Evolutionary conservation across 2,113 vertebrate species (phyloP), one percentile per base, ranked within the genome.

Genomic region (Pluvianellus socialis): DNA sequence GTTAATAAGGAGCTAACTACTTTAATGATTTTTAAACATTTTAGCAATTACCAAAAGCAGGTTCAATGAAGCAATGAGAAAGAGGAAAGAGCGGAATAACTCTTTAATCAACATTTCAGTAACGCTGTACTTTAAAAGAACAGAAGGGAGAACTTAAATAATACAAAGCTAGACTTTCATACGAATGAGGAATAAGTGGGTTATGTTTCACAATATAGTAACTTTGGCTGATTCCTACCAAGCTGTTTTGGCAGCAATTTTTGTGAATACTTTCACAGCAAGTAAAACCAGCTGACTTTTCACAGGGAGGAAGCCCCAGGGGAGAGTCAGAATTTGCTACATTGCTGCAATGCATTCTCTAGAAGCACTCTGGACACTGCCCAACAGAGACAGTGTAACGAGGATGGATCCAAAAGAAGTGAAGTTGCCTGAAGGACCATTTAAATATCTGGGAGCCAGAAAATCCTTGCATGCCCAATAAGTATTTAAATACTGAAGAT

Each of bases 301-400:
- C 0, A 1, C 6, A 38, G 21, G 4, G 52, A 9, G 27, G 14
- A 77, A 66, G 30, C 15, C 18, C 22, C 16, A 33, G 16, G 4
- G 12, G 20, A 68, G 23, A 49, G 44, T 10, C 50, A 63, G 49
- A 92, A 80, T 44, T 88, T 79, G 44, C 53, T 85, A 10, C 2
- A 2, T 13, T 55, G 12, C 4, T 91, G 6, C 23, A 68, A 3
- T 15, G 10, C 4, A 10, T 40, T n/a, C 44, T 35, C 42, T 82
- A 19, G 66, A 75, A 73, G 9, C 2, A 10, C 73, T 75, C 32
- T 70, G 22, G 6, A 4, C 7, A 26, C 14, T 84, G 21, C 12
- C 12, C 13, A 67, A 17, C n/a, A 93, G 50, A 79, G 67, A 65
- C 1, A 55, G 38, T 61, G 20, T 10, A 42, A 49, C 4, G 55